Percentiles rank a stretch among this genome's conserved stretches.
Conservation (phyloP, 2,797 vertebrate genomes). For the Echeneis naucrates region DNA sequence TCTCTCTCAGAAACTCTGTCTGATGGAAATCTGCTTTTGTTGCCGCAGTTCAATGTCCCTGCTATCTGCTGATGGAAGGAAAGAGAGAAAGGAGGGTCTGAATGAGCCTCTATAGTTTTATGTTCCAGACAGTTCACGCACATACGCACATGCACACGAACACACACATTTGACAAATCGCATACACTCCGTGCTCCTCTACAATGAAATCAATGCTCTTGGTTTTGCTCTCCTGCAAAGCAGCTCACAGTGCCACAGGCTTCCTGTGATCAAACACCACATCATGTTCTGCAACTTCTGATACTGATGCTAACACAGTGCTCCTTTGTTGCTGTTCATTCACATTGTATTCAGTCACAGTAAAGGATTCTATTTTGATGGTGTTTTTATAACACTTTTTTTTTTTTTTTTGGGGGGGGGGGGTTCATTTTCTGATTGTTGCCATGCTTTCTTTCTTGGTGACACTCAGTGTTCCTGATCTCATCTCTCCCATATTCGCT, state of each 20-base stretch:
- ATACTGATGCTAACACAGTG: slow-evolving; percentile 62
- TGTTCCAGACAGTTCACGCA: slow-evolving; percentile 73
- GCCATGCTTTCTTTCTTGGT: neutral
- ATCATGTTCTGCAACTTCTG: slow-evolving; percentile 71
- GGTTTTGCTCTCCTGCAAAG: slow-evolving; percentile 59
- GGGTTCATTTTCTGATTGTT: slow-evolving; percentile 8
- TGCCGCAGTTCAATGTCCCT: slow-evolving; percentile 76
- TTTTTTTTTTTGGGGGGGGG: neutral
- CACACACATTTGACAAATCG: slow-evolving; percentile 52
- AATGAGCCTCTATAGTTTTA: slow-evolving; percentile 80
- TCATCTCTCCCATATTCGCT: neutral
- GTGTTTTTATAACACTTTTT: slow-evolving; percentile 10
- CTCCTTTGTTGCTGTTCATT: slow-evolving; percentile 55
- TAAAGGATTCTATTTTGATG: slow-evolving; percentile 40
- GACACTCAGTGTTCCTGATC: neutral
- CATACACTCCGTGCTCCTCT: slow-evolving; percentile 65
- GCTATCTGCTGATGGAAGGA: slow-evolving; percentile 80
- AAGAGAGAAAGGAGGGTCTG: slow-evolving; percentile 70
- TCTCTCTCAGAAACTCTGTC: slow-evolving; percentile 72
- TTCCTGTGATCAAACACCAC: slow-evolving; percentile 79
- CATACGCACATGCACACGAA: slow-evolving; percentile 49
- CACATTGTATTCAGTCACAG: slow-evolving; percentile 46
- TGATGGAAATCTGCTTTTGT: slow-evolving; percentile 86
- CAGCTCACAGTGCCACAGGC: slow-evolving; percentile 68
- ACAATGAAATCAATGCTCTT: slow-evolving; percentile 79